These are phyloP conservation scores for Gorsachius goisagi DNA, from an alignment of 2,113 vertebrate species.

Conservation along the genomic window DNA sequence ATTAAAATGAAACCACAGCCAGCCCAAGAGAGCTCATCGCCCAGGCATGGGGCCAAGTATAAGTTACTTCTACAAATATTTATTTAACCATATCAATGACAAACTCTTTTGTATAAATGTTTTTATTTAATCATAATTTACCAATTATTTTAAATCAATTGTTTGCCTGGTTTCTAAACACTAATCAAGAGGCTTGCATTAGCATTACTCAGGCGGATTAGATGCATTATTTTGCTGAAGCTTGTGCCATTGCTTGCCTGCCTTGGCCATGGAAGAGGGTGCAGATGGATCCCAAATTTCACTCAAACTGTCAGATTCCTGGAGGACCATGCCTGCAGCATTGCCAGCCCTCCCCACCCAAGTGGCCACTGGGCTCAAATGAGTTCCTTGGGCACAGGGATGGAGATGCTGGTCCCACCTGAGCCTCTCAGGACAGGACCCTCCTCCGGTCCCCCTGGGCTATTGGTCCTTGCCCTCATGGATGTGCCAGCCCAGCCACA, in stretches of 20 bases:
- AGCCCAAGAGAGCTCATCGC: conserved; percentile 67
- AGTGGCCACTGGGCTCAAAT: not conserved
- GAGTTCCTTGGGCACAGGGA: not conserved
- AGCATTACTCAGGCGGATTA: conserved; percentile 69
- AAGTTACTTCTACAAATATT: conserved; percentile 75
- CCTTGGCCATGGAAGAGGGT: conserved; percentile 18
- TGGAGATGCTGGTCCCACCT: not conserved
- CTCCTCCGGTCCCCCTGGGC: not conserved
- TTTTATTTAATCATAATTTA: conserved; percentile 77
- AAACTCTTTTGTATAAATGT: conserved; percentile 74
- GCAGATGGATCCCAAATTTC: conserved; percentile 37
- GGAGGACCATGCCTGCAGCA: not conserved
- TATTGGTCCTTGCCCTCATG: not conserved
- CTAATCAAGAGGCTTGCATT: conserved; percentile 73
- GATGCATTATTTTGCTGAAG: conserved; percentile 52
- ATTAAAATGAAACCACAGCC: conserved; percentile 72
- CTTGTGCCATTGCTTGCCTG: conserved; percentile 47
- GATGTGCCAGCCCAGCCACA: not conserved
- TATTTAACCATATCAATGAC: conserved; percentile 77
- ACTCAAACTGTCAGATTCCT: not conserved
- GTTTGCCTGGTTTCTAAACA: conserved; percentile 75
- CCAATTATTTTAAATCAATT: conserved; percentile 77
- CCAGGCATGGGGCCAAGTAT: conserved; percentile 63
- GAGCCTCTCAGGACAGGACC: not conserved
- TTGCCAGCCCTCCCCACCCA: not conserved